Evolutionary conservation across 2,797 vertebrate genomes (phyloP), one percentile per base, ranked within the genome.

Genomic region (Enteromius thamalakanensis): DNA sequence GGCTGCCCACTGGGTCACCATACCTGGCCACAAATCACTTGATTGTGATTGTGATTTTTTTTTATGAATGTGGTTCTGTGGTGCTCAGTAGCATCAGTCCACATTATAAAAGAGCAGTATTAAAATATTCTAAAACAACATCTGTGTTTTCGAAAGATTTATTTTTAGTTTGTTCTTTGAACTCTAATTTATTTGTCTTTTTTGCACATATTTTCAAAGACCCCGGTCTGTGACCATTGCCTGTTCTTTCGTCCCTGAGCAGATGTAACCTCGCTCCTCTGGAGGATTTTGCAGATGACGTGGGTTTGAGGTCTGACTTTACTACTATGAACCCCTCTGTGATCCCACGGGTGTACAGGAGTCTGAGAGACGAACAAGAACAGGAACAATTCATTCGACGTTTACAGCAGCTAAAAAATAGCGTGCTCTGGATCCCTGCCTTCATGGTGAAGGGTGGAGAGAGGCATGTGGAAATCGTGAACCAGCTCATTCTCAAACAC

Each of bases 291-390:
- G 93, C 95, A 83, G 91, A 91, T 14, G 96, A 97, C 89, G 96
- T 97, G 89, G 96, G 96, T 89, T 92, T 93, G 90, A 95, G 95
- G 88, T 96, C 96, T 84, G 96, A 97, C 94, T 97, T 97, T 94
- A 96, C 96, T 91, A 97, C 96, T 88, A 97, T 97, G 96, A 97
- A 97, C 85, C 96, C 96, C 79, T 97, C 96, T 83, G 96, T 97
- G 89, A 95, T 97, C 88, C 95, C 96, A 92, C 95, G 95, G 92
- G 94, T 94, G 23, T 97, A 96, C 89, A 94, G 95, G 90, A 94
- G 95, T 83, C 95, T 97, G 92, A 93, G 87, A 78, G 96, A 96
- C 88, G 93, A 94, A 87, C 95, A 91, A 82, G 94, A 95, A 91
- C 93, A 91, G 91, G 94, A 95, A 90, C 94, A 92, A 90, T 96